Percentiles rank a stretch among this genome's conserved stretches.
Conservation (phyloP, 1,140 invertebrate species). For the Procambarus clarkii region DNA sequence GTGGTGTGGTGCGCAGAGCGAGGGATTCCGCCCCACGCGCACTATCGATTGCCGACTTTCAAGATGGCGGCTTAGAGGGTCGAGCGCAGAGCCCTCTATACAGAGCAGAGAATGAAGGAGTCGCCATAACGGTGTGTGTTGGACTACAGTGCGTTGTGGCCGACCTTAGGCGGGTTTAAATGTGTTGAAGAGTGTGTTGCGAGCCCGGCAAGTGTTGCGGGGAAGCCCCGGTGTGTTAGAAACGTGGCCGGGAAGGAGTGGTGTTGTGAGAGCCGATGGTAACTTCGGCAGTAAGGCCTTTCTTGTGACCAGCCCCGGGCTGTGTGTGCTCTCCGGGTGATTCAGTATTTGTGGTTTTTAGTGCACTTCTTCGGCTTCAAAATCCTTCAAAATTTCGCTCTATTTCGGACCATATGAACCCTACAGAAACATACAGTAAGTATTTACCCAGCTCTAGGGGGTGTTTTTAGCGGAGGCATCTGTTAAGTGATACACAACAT, state of each 20-base stretch:
- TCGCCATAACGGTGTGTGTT: slow-evolving; percentile 61
- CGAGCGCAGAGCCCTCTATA: slow-evolving; percentile 56
- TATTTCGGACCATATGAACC: slow-evolving; percentile 73
- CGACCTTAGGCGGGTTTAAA: slow-evolving; percentile 49
- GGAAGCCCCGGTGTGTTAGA: slow-evolving; percentile 16
- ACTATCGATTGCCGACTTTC: slow-evolving; percentile 62
- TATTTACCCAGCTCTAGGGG: slow-evolving; percentile 23
- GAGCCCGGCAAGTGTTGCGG: slow-evolving; percentile 11
- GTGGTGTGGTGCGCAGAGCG: slow-evolving; percentile 8
- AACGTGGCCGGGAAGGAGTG: slow-evolving; percentile 20
- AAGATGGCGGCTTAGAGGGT: slow-evolving; percentile 50
- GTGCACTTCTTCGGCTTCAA: slow-evolving; percentile 54
- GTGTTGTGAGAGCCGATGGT: slow-evolving; percentile 60
- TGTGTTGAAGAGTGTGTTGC: slow-evolving; percentile 52
- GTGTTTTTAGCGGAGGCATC: no score
- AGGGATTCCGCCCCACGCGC: not conserved
- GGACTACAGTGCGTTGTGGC: slow-evolving; percentile 48
- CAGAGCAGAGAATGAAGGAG: slow-evolving; percentile 39
- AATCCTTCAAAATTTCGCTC: slow-evolving; percentile 72
- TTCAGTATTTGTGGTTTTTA: slow-evolving; percentile 52
- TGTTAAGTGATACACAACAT: not conserved
- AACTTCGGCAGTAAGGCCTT: slow-evolving; percentile 63
- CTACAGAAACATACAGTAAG: slow-evolving; percentile 73
- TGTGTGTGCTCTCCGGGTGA: slow-evolving; percentile 22
- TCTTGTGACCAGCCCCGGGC: slow-evolving; percentile 46